These are phyloP conservation scores for Quadroppia sp. DNA, from an alignment of 2,888 invertebrate species.

Conservation along the genomic window DNA sequence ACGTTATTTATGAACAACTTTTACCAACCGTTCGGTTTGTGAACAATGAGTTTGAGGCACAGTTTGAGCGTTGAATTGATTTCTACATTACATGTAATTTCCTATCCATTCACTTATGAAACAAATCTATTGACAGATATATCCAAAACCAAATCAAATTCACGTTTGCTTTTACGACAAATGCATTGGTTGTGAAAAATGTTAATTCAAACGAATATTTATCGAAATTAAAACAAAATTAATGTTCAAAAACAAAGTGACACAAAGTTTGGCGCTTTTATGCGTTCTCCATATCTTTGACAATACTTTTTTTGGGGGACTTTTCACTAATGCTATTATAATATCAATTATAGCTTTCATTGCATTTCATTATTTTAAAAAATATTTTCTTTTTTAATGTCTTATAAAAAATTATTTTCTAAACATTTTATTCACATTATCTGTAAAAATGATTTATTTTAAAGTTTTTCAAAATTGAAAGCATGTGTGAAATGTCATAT, in stretches of 20 bases:
- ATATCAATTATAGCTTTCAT: no score
- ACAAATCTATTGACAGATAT: not conserved
- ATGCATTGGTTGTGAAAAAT: not conserved
- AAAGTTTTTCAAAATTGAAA: no score
- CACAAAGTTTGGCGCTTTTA: slow-evolving; percentile 23
- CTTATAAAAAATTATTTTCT: no score
- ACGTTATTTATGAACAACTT: not conserved
- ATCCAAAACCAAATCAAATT: not conserved
- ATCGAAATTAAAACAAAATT: no score
- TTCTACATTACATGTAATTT: no score
- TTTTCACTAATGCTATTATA: not conserved
- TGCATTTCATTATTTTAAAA: no score
- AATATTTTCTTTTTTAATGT: no score
- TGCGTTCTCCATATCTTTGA: not conserved
- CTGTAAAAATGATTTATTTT: no score
- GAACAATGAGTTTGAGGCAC: slow-evolving; percentile 6
- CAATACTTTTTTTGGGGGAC: not conserved
- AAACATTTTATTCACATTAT: no score
- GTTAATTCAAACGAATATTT: no score
- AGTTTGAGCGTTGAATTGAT: not conserved
- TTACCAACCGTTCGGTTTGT: not conserved
- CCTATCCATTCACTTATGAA: no score
- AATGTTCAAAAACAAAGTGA: not conserved
- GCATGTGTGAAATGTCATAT: no score
- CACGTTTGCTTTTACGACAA: not conserved